A percentile compares a stretch with the other conserved stretches of the same genome.
phyloP scores from a whole-genome alignment of 2,797 vertebrate species.

The Oryzias sinensis region DNA sequence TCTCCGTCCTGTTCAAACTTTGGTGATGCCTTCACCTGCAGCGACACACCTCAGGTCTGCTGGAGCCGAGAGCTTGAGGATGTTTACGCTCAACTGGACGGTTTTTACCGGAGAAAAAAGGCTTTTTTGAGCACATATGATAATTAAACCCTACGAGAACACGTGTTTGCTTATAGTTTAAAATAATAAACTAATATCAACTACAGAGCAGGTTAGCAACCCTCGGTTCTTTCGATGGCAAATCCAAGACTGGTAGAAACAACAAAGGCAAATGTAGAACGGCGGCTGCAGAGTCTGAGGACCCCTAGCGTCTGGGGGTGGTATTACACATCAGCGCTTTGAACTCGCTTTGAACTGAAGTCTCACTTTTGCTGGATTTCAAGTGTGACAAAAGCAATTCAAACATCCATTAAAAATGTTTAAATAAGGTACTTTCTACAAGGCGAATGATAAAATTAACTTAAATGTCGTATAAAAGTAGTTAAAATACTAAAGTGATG shows the following conservation, averaged over 20 bases:
- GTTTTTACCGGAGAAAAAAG: background rate
- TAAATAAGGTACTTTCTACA: too few relatives aligned
- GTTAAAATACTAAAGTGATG: too few relatives aligned
- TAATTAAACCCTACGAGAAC: accelerated
- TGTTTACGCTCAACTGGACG: background rate
- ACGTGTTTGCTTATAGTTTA: accelerated
- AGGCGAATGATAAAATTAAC: too few relatives aligned
- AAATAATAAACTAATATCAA: accelerated
- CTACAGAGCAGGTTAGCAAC: background rate
- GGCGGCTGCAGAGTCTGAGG: background rate
- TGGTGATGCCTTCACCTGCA: background rate
- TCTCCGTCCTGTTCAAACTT: background rate
- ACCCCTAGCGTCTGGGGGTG: conserved; percentile 30
- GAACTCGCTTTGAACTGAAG: too few relatives aligned
- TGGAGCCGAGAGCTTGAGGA: background rate
- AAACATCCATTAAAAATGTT: too few relatives aligned
- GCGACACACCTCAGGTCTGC: conserved; percentile 13
- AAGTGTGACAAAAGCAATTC: too few relatives aligned
- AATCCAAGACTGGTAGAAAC: conserved; percentile 1
- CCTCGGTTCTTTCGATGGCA: background rate
- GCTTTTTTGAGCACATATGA: accelerated
- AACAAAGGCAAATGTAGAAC: conserved; percentile 28
- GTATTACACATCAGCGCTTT: conserved; percentile 21
- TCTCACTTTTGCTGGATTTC: too few relatives aligned
- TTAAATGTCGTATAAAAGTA: too few relatives aligned